Evolutionary conservation across 2,888 invertebrate species (phyloP).

Genomic region (Nomada ferruginata): DNA sequence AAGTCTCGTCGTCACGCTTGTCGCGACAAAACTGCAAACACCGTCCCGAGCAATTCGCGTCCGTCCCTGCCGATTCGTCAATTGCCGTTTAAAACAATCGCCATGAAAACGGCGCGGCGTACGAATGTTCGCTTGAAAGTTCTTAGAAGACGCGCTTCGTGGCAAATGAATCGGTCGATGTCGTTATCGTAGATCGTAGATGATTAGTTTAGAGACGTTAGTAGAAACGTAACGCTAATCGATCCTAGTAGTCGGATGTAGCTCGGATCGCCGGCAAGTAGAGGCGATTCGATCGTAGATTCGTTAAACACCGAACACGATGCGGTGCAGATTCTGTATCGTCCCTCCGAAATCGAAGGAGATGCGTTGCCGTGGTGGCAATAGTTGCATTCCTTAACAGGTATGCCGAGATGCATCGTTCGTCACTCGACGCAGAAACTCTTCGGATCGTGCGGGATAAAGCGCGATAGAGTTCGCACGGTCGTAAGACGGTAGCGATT

Average conservation of each 20-base stretch:
- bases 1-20: background rate
- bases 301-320: background rate
- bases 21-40: background rate
- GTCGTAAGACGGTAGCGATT: conserved; percentile 41
- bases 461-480: conserved; percentile 1
- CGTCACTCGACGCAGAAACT: background rate
- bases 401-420: background rate
- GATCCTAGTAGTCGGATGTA: conserved; percentile 58
- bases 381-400: no score
- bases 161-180: conserved; percentile 48
- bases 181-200: conserved; percentile 50
- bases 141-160: conserved; percentile 27
- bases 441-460: background rate
- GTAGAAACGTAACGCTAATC: conserved; percentile 35
- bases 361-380: no score
- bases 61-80: conserved; percentile 50
- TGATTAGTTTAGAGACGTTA: conserved; percentile 27
- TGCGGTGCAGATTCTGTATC: background rate
- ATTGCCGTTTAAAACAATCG: conserved; percentile 43
- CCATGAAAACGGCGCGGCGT: conserved; percentile 20
- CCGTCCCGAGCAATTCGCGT: background rate
- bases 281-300: conserved; percentile 11
- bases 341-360: background rate
- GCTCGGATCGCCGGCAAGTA: conserved; percentile 31
- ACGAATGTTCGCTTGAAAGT: conserved; percentile 26